These are phyloP conservation scores for Lophochroa leadbeateri DNA, from an alignment of 2,113 vertebrate genomes.

Conservation along the genomic window DNA sequence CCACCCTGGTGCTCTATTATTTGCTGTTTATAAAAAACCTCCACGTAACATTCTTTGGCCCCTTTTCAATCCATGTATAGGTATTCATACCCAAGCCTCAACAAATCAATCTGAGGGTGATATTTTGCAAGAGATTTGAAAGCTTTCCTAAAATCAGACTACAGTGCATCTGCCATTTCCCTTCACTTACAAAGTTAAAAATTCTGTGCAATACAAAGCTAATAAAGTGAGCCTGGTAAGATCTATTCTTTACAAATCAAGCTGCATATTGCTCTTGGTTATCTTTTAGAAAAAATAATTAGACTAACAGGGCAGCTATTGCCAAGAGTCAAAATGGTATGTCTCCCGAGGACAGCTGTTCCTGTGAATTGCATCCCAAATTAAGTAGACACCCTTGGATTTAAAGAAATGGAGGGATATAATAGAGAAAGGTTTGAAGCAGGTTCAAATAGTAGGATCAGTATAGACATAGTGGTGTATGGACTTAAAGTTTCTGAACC, in stretches of 20 bases:
- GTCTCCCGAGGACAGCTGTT: neutral
- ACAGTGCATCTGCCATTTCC: neutral
- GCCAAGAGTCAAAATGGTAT: neutral
- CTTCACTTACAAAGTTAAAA: conserved; percentile 7
- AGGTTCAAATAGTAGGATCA: neutral
- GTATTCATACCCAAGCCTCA: conserved; percentile 12
- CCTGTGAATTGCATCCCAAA: conserved; percentile 34
- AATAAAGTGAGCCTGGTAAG: neutral
- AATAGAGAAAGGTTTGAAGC: neutral
- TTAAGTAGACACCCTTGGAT: neutral
- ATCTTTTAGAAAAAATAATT: conserved; percentile 59
- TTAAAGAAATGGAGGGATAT: neutral
- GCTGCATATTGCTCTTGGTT: neutral
- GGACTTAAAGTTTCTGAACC: neutral
- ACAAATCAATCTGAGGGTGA: conserved; percentile 25
- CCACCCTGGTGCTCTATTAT: neutral
- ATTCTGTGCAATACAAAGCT: neutral
- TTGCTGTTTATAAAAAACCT: conserved; percentile 16
- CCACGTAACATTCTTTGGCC: neutral
- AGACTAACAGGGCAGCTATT: conserved; percentile 32
- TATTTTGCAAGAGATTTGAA: conserved; percentile 32
- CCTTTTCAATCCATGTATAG: neutral
- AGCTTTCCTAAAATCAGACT: conserved; percentile 18
- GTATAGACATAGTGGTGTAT: neutral
- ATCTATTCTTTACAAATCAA: conserved; percentile 46